phyloP scores from a whole-genome alignment of 2,888 invertebrate genomes.

The Vannuccia rotundouncinata region DNA sequence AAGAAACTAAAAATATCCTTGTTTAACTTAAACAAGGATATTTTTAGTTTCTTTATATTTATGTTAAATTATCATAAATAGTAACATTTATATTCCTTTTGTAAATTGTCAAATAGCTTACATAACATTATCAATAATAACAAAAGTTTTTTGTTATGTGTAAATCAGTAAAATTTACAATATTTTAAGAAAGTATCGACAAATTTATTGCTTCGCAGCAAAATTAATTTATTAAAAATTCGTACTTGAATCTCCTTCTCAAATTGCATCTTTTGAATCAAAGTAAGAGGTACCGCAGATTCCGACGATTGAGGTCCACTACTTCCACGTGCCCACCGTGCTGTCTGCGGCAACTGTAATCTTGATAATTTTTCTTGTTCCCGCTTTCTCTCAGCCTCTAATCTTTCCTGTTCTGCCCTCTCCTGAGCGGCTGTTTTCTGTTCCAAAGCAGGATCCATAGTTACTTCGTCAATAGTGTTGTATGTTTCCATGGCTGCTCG shows the following conservation, averaged over 20 bases:
- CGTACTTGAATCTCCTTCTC: not conserved
- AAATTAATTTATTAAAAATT: no score
- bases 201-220: no score
- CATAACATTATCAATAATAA: no score
- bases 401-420: not conserved
- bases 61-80: no score
- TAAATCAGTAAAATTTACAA: no score
- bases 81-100: no score
- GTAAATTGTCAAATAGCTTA: no score
- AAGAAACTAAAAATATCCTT: no score
- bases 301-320: not conserved
- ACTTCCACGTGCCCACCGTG: not conserved
- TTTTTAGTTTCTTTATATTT: no score
- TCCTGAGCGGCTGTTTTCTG: not conserved
- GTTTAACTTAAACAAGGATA: no score
- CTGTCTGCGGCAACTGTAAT: constrained; percentile 1
- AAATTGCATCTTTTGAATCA: not conserved
- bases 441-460: not conserved
- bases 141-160: no score
- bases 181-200: no score
- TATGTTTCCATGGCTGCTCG: not conserved
- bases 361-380: not conserved
- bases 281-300: not conserved
- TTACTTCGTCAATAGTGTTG: not conserved
- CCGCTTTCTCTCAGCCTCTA: not conserved